These are phyloP conservation scores for Acanthurus tractus DNA, from an alignment of 2,797 vertebrate species.

Conservation along the genomic window DNA sequence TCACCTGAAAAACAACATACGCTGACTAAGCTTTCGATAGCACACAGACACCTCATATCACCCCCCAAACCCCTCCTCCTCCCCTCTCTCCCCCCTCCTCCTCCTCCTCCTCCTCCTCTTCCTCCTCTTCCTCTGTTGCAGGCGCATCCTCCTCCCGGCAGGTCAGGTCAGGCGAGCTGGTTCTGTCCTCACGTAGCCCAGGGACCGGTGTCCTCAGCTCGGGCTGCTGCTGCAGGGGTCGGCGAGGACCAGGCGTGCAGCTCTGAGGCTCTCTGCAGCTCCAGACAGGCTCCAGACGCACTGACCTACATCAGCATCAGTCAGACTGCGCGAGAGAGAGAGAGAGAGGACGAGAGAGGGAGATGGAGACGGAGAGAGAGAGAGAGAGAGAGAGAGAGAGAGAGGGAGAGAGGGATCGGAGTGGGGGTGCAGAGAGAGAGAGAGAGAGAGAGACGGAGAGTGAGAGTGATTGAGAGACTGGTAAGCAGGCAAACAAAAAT, in stretches of 20 bases:
- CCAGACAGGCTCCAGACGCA: slow-evolving; percentile 81
- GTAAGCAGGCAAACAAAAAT: slow-evolving; percentile 21
- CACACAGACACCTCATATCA: slow-evolving; percentile 50
- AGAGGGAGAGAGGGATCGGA: slow-evolving; percentile 8
- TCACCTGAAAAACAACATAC: slow-evolving; percentile 47
- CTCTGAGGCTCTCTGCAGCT: slow-evolving; percentile 73
- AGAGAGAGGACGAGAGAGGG: slow-evolving; percentile 28
- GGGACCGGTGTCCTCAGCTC: slow-evolving; percentile 59
- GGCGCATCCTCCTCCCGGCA: slow-evolving; percentile 65
- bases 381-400: slow-evolving; percentile 31
- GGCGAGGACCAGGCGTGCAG: slow-evolving; percentile 60
- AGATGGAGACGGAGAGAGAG: slow-evolving; percentile 16
- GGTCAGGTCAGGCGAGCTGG: slow-evolving; percentile 68
- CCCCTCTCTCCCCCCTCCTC: not conserved
- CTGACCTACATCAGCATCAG: slow-evolving; percentile 84
- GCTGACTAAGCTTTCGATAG: slow-evolving; percentile 54
- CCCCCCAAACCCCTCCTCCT: not conserved
- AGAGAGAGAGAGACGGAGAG: slow-evolving; percentile 5
- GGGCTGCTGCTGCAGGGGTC: slow-evolving; percentile 61
- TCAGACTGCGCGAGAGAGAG: slow-evolving; percentile 66
- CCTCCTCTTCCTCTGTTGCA: slow-evolving; percentile 24
- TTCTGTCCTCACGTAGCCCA: slow-evolving; percentile 72
- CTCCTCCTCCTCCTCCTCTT: not conserved
- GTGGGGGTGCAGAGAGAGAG: slow-evolving; percentile 14
- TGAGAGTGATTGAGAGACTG: slow-evolving; percentile 54